Evolutionary conservation across 1,140 invertebrate species (phyloP).

Genomic region (Drosophila pallidifrons): DNA sequence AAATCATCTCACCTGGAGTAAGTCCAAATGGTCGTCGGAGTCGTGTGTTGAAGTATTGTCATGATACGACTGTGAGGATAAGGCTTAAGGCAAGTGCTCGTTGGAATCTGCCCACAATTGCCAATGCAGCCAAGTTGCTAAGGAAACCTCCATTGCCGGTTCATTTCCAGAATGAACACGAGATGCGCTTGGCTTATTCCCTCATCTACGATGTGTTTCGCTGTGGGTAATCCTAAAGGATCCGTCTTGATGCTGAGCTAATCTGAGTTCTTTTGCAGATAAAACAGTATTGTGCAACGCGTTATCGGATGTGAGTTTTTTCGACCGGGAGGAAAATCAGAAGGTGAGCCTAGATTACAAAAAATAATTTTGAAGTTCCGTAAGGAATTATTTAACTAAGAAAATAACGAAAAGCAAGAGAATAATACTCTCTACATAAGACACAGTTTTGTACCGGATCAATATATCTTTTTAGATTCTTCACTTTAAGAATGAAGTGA

Average conservation of each 20-base stretch:
- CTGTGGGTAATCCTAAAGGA: conserved; percentile 87
- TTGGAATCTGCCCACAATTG: conserved; percentile 86
- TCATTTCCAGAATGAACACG: conserved; percentile 89
- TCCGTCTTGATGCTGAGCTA: conserved; percentile 88
- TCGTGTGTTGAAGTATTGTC: conserved; percentile 57
- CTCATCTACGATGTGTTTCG: conserved; percentile 92
- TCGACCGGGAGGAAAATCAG: conserved; percentile 85
- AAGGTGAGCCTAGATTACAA: conserved; percentile 84
- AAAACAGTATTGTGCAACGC: conserved; percentile 89
- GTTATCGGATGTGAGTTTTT: conserved; percentile 88
- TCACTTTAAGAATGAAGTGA: too few relatives aligned
- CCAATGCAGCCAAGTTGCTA: conserved; percentile 87
- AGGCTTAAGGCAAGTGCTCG: conserved; percentile 58
- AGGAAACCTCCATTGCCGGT: conserved; percentile 86
- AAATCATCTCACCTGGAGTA: conserved; percentile 57
- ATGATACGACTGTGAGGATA: conserved; percentile 58
- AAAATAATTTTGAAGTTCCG: too few relatives aligned
- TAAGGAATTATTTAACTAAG: too few relatives aligned
- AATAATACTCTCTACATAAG: too few relatives aligned
- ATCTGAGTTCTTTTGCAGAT: conserved; percentile 88
- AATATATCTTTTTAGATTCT: too few relatives aligned
- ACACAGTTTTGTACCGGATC: too few relatives aligned
- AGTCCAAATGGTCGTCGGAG: conserved; percentile 59
- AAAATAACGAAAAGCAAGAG: too few relatives aligned
- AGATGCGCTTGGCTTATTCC: conserved; percentile 91